These are phyloP conservation scores for Lordiphosa andalusiaca DNA, from an alignment of 2,888 invertebrate genomes.

Conservation along the genomic window DNA sequence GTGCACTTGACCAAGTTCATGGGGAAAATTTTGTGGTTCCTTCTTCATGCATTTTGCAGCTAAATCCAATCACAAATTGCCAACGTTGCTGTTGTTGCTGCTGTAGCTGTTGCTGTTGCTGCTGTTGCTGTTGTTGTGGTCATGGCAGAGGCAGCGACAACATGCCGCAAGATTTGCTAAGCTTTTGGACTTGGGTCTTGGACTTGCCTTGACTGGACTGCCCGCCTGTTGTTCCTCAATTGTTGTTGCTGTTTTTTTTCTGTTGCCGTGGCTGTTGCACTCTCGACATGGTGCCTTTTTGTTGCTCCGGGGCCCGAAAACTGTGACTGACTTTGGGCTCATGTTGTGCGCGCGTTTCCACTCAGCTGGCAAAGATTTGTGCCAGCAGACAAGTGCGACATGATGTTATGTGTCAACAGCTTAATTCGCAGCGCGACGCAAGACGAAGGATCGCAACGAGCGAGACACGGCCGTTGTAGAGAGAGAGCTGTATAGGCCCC, in stretches of 20 bases:
- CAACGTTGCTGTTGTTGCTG: slow-evolving; percentile 39
- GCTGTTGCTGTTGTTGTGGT: slow-evolving; percentile 18
- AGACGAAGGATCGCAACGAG: slow-evolving; percentile 22
- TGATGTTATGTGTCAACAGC: slow-evolving; percentile 80
- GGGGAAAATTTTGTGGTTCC: no score
- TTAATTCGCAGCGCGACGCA: slow-evolving; percentile 77
- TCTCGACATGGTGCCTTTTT: slow-evolving; percentile 66
- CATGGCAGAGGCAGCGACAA: slow-evolving; percentile 42
- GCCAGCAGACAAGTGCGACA: slow-evolving; percentile 78
- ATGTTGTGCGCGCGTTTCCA: slow-evolving; percentile 73
- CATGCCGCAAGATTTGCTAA: slow-evolving; percentile 68
- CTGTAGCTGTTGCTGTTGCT: slow-evolving; percentile 26
- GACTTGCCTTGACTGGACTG: slow-evolving; percentile 16
- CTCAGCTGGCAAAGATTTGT: slow-evolving; percentile 74
- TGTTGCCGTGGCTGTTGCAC: slow-evolving; percentile 43
- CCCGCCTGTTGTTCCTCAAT: slow-evolving; percentile 31
- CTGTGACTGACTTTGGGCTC: slow-evolving; percentile 34
- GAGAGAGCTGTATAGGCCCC: slow-evolving; percentile 27
- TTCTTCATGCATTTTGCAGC: slow-evolving; percentile 18
- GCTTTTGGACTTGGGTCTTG: slow-evolving; percentile 22
- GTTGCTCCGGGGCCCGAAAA: slow-evolving; percentile 38
- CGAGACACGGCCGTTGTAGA: slow-evolving; percentile 18
- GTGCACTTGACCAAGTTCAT: no score
- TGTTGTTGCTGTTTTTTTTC: slow-evolving; percentile 52
- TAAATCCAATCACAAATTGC: slow-evolving; percentile 71